Evolutionary conservation across 2,113 vertebrate species (phyloP).

Genomic region (Brienomyrus brachyistius): DNA sequence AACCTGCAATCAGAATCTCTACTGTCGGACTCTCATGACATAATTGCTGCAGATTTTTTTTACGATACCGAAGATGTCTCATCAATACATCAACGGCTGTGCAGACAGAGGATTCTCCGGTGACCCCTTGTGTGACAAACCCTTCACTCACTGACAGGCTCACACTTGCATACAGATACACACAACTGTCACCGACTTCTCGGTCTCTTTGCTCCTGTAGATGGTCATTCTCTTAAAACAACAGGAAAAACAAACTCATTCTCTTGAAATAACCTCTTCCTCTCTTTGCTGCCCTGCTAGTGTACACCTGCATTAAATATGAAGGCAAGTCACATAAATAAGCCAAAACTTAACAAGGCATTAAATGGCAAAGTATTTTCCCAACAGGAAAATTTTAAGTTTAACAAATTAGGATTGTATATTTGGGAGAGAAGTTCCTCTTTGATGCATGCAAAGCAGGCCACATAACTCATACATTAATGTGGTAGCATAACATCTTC

Average conservation of each 20-base stretch:
- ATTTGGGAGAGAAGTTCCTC: constrained; percentile 20
- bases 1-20: constrained; percentile 6
- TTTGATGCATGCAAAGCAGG: background rate
- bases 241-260: constrained; percentile 37
- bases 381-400: constrained; percentile 39
- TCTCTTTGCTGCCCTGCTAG: constrained; percentile 33
- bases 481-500: background rate
- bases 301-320: constrained; percentile 38
- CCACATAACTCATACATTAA: background rate
- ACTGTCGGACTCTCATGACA: constrained; percentile 32
- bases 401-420: constrained; percentile 45
- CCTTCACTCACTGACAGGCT: background rate
- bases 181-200: no score
- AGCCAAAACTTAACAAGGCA: constrained; percentile 48
- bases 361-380: constrained; percentile 49
- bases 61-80: constrained; percentile 36
- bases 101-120: background rate
- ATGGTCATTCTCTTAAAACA: background rate
- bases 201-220: background rate
- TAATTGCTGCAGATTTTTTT: constrained; percentile 45
- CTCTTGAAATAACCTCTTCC: constrained; percentile 14
- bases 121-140: background rate
- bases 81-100: constrained; percentile 36
- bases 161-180: background rate
- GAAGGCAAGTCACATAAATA: constrained; percentile 46